Conservation (phyloP, 2,888 invertebrate genomes). For the Leptinotarsa peninsularis region DNA sequence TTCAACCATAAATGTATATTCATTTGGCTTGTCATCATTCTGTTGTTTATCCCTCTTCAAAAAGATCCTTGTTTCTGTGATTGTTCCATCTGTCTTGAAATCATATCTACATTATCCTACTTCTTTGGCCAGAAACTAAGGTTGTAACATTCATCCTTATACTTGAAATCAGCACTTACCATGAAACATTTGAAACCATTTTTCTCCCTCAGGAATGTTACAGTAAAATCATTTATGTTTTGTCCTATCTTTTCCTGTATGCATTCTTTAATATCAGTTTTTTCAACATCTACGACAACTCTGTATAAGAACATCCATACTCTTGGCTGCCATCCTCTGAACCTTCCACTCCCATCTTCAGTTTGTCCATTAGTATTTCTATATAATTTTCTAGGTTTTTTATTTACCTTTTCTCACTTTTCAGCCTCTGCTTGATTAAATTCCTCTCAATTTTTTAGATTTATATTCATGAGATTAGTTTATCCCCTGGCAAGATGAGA, state of each 20-base stretch:
- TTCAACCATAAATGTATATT: neutral
- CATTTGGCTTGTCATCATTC: no score
- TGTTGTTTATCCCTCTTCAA: no score
- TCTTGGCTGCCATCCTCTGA: neutral
- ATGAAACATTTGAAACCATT: neutral
- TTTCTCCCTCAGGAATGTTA: neutral
- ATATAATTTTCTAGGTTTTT: neutral
- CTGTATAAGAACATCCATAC: neutral
- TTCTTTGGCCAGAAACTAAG: neutral
- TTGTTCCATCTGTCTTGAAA: no score
- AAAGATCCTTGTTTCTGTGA: no score
- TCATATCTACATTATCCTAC: neutral
- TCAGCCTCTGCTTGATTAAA: neutral
- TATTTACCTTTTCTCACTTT: neutral
- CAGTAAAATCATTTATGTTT: neutral
- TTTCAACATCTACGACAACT: neutral
- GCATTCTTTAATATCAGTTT: neutral
- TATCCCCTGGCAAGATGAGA: neutral
- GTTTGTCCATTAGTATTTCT: neutral
- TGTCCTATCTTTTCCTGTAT: neutral
- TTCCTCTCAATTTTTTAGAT: neutral
- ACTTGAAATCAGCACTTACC: neutral
- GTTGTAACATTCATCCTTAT: neutral
- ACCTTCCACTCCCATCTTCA: neutral
- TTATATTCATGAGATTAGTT: neutral